These are phyloP conservation scores for Agrenia bidenticulata DNA, from an alignment of 2,888 invertebrate species.

Conservation along the genomic window DNA sequence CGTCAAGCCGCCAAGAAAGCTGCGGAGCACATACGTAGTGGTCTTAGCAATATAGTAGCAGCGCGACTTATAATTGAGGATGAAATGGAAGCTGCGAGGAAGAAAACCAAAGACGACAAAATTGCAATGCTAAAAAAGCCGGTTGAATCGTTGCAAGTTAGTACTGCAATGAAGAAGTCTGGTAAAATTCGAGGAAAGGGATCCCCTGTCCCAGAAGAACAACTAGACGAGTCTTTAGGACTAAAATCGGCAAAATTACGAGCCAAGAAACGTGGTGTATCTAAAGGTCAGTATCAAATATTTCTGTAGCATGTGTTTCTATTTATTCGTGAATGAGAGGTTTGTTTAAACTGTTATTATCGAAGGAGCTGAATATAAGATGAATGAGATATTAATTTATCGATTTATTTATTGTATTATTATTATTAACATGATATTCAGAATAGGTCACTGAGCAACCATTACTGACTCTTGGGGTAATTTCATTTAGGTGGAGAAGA, in stretches of 20 bases:
- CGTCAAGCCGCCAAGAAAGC: slow-evolving; percentile 89
- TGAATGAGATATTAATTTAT: too few species aligned
- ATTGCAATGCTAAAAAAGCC: slow-evolving; percentile 2
- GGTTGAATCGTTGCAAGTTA: neutral
- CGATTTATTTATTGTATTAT: too few species aligned
- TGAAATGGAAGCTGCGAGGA: slow-evolving; percentile 52
- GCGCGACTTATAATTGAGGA: slow-evolving; percentile 52
- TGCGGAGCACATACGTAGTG: slow-evolving; percentile 81
- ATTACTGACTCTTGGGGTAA: too few species aligned
- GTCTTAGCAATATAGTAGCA: slow-evolving; percentile 52
- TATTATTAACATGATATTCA: too few species aligned
- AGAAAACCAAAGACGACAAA: slow-evolving; percentile 39
- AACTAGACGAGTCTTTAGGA: neutral
- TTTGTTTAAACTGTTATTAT: too few species aligned
- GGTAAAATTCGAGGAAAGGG: slow-evolving; percentile 18
- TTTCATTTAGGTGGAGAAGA: slow-evolving; percentile 23
- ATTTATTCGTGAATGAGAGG: too few species aligned
- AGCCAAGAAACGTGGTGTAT: neutral
- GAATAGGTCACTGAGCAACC: too few species aligned
- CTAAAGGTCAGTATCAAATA: slow-evolving; percentile 11
- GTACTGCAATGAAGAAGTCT: slow-evolving; percentile 8
- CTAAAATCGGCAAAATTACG: slow-evolving; percentile 6
- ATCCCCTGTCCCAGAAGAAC: slow-evolving; percentile 16
- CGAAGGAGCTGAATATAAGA: too few species aligned
- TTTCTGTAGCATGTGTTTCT: too few species aligned